Evolutionary conservation across 2,113 vertebrate species (phyloP), one percentile per base, ranked within the genome.

Genomic region (Semnopithecus entellus): DNA sequence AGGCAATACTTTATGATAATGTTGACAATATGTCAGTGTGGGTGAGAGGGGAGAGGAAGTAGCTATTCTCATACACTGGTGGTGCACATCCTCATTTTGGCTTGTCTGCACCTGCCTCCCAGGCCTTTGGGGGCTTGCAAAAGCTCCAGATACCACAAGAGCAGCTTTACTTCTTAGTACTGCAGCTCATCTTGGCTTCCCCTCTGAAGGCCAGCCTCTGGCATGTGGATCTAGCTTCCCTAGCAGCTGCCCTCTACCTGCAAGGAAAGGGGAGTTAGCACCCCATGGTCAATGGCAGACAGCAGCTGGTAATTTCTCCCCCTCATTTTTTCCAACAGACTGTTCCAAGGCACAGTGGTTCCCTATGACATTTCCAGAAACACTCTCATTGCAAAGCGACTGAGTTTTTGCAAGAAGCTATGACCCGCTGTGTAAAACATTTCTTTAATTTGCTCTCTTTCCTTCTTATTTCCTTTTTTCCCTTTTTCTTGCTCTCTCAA

Each of bases 11-110:
- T 64, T 64, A 55, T 55, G 20, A 20, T 55, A 52, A 55, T 23
- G 70, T 11, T 3, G 20, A 45, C 48, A 22, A 23, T 32, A 48
- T 10, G 27, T 68, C 52, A 17, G 5, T 11, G 17, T 12, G 22
- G 40, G 25, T 16, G 88, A 40, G n/a, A 52, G 16, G 4, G 17
- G 27, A 22, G 30, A 40, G 20, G 55, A n/a, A 66, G 22, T 25
- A 6, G 48, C 23, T 8, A 11, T 52, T 23, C 18, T 35, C 35
- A 5, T 3, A 9, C 3, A 1, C 25, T 18, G 9, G 4, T 64
- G 50, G 23, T 2, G 8, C n/a, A 14, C 13, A 35, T 80, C 1
- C 38, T 32, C 40, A 25, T 10, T 70, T 76, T 40, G n/a, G 40
- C 10, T 75, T 45, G 7, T 38, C 8, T 35, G n/a, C 11, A 57